phyloP scores from a whole-genome alignment of 2,113 vertebrate genomes.

The Poeciliopsis prolifica region DNA sequence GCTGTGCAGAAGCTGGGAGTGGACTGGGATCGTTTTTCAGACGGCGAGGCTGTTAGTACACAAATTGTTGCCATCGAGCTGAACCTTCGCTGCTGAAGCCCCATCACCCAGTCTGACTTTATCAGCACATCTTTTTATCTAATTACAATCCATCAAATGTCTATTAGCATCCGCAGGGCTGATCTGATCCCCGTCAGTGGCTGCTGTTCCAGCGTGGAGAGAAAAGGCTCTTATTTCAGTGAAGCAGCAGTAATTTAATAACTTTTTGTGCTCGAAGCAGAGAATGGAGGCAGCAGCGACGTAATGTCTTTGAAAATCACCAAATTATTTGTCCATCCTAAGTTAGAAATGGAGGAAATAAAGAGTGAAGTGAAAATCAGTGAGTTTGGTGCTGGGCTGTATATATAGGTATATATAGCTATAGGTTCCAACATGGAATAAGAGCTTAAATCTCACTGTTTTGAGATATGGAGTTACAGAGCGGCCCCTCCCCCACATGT shows the following conservation, averaged over 20 bases:
- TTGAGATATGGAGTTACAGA: no score
- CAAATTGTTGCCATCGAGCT: slow-evolving; percentile 7
- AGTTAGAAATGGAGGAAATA: slow-evolving; percentile 3
- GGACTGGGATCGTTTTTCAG: slow-evolving; percentile 31
- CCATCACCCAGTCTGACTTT: slow-evolving; percentile 16
- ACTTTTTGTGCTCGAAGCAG: slow-evolving; percentile 8
- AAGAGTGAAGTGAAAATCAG: background rate
- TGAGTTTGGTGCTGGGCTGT: background rate
- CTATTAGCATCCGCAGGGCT: slow-evolving; percentile 2
- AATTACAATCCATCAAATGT: slow-evolving; percentile 40
- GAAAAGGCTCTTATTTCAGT: slow-evolving; percentile 22
- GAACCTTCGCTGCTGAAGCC: slow-evolving; percentile 13
- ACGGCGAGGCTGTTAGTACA: slow-evolving; percentile 30
- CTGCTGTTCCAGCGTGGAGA: background rate
- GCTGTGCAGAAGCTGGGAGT: background rate
- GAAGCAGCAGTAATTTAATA: slow-evolving; percentile 13
- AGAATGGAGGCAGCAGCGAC: slow-evolving; percentile 2
- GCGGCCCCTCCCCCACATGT: background rate
- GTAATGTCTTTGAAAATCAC: background rate
- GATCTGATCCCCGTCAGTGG: slow-evolving; percentile 9
- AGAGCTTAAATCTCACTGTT: background rate
- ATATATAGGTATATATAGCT: background rate
- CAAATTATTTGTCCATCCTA: background rate
- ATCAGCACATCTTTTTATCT: slow-evolving; percentile 48
- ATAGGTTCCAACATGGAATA: no score